Evolutionary conservation across 2,113 vertebrate species (phyloP).

Genomic region (Corythornis vintsioides): DNA sequence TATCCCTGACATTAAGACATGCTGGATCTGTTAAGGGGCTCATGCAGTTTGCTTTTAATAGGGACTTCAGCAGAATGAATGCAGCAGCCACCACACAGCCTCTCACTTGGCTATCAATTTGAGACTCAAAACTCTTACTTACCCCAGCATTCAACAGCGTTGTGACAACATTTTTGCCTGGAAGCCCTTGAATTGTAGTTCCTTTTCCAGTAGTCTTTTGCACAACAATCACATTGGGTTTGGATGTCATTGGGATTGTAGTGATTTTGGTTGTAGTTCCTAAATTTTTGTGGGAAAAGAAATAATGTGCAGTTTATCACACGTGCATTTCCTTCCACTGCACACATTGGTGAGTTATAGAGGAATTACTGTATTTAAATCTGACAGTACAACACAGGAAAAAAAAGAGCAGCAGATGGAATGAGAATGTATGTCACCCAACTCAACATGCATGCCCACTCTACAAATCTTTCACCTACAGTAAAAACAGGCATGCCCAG

Average conservation of each 20-base stretch:
- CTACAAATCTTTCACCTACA: background rate
- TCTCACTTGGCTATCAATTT: background rate
- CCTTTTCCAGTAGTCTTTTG: constrained; percentile 98
- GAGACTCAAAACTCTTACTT: constrained; percentile 59
- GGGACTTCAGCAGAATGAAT: background rate
- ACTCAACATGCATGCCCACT: background rate
- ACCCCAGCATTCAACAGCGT: constrained; percentile 95
- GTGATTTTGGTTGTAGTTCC: constrained; percentile 99
- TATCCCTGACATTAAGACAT: background rate
- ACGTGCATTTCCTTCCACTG: background rate
- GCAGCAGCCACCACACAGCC: constrained; percentile 3
- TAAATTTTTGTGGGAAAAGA: constrained; percentile 67
- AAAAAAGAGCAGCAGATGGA: background rate
- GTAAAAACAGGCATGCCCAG: background rate
- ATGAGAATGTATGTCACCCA: background rate
- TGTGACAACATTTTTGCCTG: constrained; percentile 96
- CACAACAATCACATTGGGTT: constrained; percentile 98
- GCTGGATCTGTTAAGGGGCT: background rate
- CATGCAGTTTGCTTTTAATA: background rate
- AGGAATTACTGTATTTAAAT: background rate
- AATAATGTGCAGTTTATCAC: background rate
- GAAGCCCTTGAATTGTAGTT: constrained; percentile 94
- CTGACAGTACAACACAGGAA: background rate
- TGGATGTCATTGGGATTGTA: constrained; percentile 98
- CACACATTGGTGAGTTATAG: background rate